A percentile compares a stretch with the other conserved stretches of the same genome.
phyloP scores from a whole-genome alignment of 2,113 vertebrate genomes.

The Tautogolabrus adspersus region DNA sequence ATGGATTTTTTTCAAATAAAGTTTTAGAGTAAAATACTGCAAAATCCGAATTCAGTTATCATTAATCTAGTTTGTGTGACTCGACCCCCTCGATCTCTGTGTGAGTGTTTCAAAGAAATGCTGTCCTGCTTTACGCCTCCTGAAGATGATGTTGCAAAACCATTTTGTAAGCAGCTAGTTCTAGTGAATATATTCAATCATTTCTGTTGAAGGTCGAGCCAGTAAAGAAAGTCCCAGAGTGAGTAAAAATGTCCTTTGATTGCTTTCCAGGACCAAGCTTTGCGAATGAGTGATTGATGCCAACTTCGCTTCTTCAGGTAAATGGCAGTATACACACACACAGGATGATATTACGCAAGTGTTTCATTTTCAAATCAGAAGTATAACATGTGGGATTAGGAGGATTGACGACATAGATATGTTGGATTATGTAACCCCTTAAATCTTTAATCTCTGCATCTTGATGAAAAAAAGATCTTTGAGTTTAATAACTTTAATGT shows the following conservation, averaged over 20 bases:
- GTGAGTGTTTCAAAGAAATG: not conserved
- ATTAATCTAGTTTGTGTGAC: not conserved
- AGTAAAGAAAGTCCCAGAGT: not conserved
- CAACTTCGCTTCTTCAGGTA: slow-evolving; percentile 79
- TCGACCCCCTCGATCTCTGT: not conserved
- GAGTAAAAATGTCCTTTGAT: slow-evolving; percentile 1
- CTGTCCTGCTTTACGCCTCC: not conserved
- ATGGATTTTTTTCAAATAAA: not conserved
- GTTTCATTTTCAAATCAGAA: slow-evolving; percentile 7
- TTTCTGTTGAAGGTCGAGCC: not conserved
- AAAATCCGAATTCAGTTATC: too few species aligned
- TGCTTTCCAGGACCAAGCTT: slow-evolving; percentile 64
- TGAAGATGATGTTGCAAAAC: slow-evolving; percentile 1
- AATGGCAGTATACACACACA: slow-evolving; percentile 22
- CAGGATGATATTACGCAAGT: not conserved
- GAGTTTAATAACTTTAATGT: not conserved
- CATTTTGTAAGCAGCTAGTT: not conserved
- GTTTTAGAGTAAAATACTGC: too few species aligned
- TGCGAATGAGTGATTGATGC: slow-evolving; percentile 85
- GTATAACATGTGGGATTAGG: slow-evolving; percentile 40
- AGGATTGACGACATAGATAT: slow-evolving; percentile 10
- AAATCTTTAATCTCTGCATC: slow-evolving; percentile 23
- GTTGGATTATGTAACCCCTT: slow-evolving; percentile 20
- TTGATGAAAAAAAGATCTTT: not conserved
- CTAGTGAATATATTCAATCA: not conserved